These are phyloP conservation scores for Himalopsyche kuldschensis DNA, from an alignment of 2,888 invertebrate genomes.

Conservation along the genomic window DNA sequence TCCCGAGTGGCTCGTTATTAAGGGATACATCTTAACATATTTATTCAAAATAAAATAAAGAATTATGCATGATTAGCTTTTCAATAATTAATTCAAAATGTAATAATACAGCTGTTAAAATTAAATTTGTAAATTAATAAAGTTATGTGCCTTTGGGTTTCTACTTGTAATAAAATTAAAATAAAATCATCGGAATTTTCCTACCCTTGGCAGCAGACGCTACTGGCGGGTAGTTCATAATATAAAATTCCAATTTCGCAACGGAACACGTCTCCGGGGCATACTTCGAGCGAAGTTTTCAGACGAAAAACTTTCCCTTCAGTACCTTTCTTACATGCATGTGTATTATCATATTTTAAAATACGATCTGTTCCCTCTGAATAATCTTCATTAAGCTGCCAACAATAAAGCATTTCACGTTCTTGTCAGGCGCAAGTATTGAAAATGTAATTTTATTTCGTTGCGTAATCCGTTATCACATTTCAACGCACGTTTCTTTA, in stretches of 20 bases:
- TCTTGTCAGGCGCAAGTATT: neutral
- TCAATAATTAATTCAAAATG: neutral
- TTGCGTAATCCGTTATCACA: too few relatives aligned
- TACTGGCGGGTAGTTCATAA: constrained; percentile 5
- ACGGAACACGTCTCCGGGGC: constrained; percentile 8
- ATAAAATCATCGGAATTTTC: neutral
- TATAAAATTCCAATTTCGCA: constrained; percentile 15
- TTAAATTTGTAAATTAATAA: too few relatives aligned
- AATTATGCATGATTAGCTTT: too few relatives aligned
- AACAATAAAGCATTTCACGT: neutral
- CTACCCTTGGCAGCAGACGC: neutral
- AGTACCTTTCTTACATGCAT: neutral
- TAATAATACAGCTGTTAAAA: neutral
- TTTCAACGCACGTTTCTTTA: too few relatives aligned
- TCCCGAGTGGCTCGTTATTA: too few relatives aligned
- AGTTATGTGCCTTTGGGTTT: neutral
- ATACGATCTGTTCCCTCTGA: neutral
- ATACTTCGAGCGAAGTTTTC: neutral
- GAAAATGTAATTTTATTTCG: too few relatives aligned
- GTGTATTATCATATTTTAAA: neutral
- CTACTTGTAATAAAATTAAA: neutral
- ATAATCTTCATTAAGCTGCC: neutral
- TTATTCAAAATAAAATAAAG: too few relatives aligned
- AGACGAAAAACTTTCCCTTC: neutral
- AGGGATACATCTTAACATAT: too few relatives aligned